A percentile compares a stretch with the other conserved stretches of the same genome.
Evolutionary conservation across 2,113 vertebrate genomes (phyloP).

Genomic region (Mus pahari): DNA sequence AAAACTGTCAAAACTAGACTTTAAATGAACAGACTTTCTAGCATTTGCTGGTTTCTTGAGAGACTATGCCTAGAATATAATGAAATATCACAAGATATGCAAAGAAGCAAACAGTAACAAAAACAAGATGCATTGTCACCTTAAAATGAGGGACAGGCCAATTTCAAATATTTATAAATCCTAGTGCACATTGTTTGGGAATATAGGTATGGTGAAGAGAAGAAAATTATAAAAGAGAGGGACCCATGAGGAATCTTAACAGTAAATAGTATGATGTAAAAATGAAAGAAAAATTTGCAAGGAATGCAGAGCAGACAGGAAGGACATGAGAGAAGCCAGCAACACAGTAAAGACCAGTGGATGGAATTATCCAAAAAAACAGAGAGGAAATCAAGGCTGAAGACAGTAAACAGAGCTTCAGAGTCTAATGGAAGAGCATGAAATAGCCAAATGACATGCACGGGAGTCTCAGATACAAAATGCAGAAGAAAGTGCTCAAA

Average conservation of each 20-base stretch:
- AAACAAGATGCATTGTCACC: not conserved
- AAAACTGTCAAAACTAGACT: not conserved
- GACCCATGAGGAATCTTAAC: not conserved
- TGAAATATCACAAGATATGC: not conserved
- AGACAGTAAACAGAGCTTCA: not conserved
- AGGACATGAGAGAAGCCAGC: not conserved
- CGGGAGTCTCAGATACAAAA: not conserved
- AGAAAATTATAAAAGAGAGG: not conserved
- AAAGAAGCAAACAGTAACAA: not conserved
- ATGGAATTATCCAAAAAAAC: not conserved
- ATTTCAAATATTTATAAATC: not conserved
- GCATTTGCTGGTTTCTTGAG: not conserved
- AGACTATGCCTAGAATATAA: not conserved
- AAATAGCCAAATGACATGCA: not conserved
- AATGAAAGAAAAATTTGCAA: not conserved
- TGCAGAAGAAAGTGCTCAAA: not conserved
- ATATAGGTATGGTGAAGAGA: not conserved
- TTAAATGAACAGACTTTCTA: constrained; percentile 1
- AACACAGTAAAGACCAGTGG: not conserved
- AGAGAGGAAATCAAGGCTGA: not conserved
- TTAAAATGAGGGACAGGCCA: constrained; percentile 23
- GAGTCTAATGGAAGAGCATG: not conserved
- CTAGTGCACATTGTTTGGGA: not conserved
- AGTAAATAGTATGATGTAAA: not conserved
- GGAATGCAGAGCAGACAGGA: not conserved